Percentiles rank a stretch among this genome's conserved stretches.
These are phyloP conservation scores for Elachura formosa DNA, from an alignment of 2,113 vertebrate species.

Conservation along the genomic window DNA sequence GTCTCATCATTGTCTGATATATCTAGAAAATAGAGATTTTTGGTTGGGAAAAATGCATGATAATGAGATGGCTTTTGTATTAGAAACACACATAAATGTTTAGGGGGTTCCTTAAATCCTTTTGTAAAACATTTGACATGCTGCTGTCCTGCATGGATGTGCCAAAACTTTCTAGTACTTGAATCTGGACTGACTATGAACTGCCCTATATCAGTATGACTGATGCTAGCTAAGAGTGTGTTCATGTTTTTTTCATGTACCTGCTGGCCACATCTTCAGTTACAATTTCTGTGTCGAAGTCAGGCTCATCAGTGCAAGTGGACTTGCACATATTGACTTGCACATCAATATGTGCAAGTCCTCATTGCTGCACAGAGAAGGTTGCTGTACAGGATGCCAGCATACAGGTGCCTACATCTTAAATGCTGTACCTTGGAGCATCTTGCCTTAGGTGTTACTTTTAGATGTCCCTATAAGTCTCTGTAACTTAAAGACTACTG, in stretches of 20 bases:
- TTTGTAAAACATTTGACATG: not conserved
- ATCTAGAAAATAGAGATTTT: not conserved
- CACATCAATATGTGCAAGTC: rapidly evolving
- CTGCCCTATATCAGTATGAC: not conserved
- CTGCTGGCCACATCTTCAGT: not conserved
- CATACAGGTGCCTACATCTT: not conserved
- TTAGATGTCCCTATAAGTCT: not conserved
- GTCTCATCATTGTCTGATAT: not conserved
- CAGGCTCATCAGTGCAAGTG: too few species aligned
- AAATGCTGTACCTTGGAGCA: not conserved
- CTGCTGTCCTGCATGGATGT: not conserved
- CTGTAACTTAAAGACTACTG: not conserved
- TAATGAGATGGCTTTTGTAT: not conserved
- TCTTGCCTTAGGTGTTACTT: not conserved
- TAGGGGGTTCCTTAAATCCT: not conserved
- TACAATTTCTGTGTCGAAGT: not conserved
- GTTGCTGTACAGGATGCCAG: not conserved
- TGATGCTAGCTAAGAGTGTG: rapidly evolving
- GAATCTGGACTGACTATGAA: not conserved
- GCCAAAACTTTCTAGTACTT: not conserved
- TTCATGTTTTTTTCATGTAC: not conserved
- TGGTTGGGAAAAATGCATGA: not conserved
- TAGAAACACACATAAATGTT: not conserved
- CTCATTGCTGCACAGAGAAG: not conserved
- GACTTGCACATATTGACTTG: too few species aligned